Conservation (phyloP, 2,888 invertebrate species). For the Pseudeuparius sepicola region DNA sequence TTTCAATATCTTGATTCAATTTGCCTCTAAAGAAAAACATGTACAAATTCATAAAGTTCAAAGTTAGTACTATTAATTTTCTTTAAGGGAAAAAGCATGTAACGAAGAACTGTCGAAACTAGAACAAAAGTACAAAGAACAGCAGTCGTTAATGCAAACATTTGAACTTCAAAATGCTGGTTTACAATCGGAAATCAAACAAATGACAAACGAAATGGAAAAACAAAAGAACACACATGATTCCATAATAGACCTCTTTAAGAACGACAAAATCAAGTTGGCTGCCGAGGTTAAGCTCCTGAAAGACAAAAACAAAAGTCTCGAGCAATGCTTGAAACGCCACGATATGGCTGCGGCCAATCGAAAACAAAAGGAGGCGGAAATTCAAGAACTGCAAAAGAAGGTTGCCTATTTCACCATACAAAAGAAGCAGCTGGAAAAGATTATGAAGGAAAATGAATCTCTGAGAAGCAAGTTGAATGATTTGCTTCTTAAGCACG, state of each 20-base stretch:
- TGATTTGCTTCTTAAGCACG: too few species aligned
- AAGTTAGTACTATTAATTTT: too few species aligned
- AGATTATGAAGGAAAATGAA: conserved; percentile 3
- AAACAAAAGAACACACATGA: conserved; percentile 12
- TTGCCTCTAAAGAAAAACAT: too few species aligned
- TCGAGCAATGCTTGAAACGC: not conserved
- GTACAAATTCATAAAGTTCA: too few species aligned
- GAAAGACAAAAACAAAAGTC: conserved; percentile 4
- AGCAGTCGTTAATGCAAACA: too few species aligned
- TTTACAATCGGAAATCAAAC: conserved; percentile 12
- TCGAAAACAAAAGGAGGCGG: not conserved
- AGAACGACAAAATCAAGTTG: too few species aligned
- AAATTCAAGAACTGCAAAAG: conserved; percentile 1
- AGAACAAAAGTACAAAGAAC: too few species aligned
- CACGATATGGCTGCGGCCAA: not conserved
- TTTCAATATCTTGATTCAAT: too few species aligned
- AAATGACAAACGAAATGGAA: conserved; percentile 15
- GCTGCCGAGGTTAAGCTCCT: not conserved
- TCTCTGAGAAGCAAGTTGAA: too few species aligned
- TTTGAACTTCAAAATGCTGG: conserved; percentile 12
- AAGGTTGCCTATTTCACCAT: not conserved
- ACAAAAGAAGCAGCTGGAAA: not conserved
- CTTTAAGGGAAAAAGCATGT: too few species aligned
- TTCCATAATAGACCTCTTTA: too few species aligned
- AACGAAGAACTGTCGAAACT: too few species aligned